Percentiles rank a stretch among this genome's conserved stretches.
phyloP scores from a whole-genome alignment of 2,888 invertebrate genomes.

The Kuschelorhynchus macadamiae region DNA sequence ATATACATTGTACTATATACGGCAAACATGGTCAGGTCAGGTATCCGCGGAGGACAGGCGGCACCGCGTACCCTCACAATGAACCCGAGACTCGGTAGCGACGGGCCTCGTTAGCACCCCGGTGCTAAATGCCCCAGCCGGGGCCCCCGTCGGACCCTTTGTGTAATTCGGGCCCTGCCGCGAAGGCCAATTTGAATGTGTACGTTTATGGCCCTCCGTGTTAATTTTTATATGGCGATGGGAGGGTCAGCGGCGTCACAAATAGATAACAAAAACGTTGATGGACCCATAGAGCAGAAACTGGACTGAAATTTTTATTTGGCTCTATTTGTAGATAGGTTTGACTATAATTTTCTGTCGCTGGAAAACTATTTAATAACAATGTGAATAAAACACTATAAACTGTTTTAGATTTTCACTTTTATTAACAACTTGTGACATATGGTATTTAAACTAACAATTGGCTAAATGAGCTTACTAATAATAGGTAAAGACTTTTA shows the following conservation, averaged over 20 bases:
- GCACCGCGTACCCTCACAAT: slow-evolving; percentile 48
- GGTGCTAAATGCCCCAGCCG: slow-evolving; percentile 58
- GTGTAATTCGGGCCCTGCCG: slow-evolving; percentile 15
- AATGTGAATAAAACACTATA: no score
- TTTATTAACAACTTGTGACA: no score
- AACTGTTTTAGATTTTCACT: no score
- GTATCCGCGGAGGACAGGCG: slow-evolving; percentile 7
- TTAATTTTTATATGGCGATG: slow-evolving; percentile 19
- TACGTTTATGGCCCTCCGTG: slow-evolving; percentile 24
- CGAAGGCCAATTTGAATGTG: slow-evolving; percentile 30
- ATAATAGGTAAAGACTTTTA: no score
- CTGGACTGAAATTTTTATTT: no score
- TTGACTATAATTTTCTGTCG: no score
- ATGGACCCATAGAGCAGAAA: no score
- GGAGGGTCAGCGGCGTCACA: neutral
- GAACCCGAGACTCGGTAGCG: slow-evolving; percentile 59
- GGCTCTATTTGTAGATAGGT: no score
- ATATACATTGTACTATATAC: slow-evolving; percentile 18
- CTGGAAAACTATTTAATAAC: no score
- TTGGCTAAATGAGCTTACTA: no score
- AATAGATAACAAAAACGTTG: neutral
- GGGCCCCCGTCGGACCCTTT: slow-evolving; percentile 20
- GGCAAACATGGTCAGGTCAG: slow-evolving; percentile 18
- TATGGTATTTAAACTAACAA: no score
- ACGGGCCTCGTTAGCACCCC: slow-evolving; percentile 61